These are phyloP conservation scores for Tachypleus tridentatus DNA, from an alignment of 1,140 invertebrate species.

Conservation along the genomic window DNA sequence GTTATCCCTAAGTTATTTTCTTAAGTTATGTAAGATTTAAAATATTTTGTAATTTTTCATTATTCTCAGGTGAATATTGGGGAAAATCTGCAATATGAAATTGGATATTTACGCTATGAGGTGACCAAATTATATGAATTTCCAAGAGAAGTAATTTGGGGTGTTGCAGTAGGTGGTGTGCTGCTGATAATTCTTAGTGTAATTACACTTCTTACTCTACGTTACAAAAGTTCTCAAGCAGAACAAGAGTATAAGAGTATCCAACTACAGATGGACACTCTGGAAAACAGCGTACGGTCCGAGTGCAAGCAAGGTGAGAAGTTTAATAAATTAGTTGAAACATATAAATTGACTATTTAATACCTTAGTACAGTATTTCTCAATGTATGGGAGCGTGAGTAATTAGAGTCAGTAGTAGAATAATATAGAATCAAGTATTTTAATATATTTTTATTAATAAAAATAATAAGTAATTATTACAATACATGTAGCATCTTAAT, in stretches of 20 bases:
- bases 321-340: not conserved
- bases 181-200: constrained; percentile 46
- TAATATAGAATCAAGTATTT: no score
- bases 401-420: no score
- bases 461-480: no score
- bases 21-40: not conserved
- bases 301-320: constrained; percentile 83
- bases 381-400: no score
- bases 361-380: no score
- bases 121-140: constrained; percentile 57
- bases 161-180: constrained; percentile 19
- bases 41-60: no score
- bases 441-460: no score
- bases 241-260: constrained; percentile 94
- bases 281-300: constrained; percentile 92
- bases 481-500: no score
- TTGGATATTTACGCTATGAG: constrained; percentile 23
- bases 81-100: constrained; percentile 19
- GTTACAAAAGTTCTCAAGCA: constrained; percentile 84
- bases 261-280: constrained; percentile 98
- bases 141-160: constrained; percentile 39
- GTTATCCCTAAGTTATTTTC: not conserved
- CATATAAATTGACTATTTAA: no score
- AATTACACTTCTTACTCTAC: constrained; percentile 71
- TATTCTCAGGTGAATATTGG: constrained; percentile 39